Evolutionary conservation across 1,140 invertebrate species (phyloP).

Genomic region (Aphelenchoides besseyi): DNA sequence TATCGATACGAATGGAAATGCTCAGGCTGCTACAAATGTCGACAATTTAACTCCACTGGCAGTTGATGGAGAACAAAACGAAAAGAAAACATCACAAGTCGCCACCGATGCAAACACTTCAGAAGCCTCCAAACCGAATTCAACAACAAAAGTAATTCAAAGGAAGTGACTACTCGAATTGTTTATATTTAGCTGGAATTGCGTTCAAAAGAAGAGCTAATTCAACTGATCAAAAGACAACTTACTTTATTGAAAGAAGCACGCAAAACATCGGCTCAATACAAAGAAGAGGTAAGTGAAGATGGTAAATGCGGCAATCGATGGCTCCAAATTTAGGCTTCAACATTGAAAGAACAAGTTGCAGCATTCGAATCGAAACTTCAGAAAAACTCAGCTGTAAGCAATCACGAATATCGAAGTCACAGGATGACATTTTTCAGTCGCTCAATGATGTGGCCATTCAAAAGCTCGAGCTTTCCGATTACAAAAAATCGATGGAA

Average conservation of each 20-base stretch:
- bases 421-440: too few species aligned
- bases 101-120: not conserved
- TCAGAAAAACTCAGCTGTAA: constrained; percentile 7
- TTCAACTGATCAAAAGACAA: constrained; percentile 9
- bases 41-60: not conserved
- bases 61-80: too few species aligned
- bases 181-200: constrained; percentile 15
- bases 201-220: constrained; percentile 8
- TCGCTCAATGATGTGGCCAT: not conserved
- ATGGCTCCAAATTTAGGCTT: not conserved
- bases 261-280: not conserved
- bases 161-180: not conserved
- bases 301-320: not conserved
- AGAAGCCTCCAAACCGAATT: not conserved
- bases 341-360: not conserved
- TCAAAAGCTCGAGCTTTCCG: constrained; percentile 10
- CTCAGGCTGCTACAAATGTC: too few species aligned
- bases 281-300: constrained; percentile 16
- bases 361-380: not conserved
- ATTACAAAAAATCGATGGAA: constrained; percentile 20
- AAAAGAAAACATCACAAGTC: too few species aligned
- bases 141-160: not conserved
- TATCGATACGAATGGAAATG: not conserved
- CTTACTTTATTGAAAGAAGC: not conserved
- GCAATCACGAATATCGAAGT: not conserved